Percentiles rank a stretch among this genome's conserved stretches.
Evolutionary conservation across 2,113 vertebrate species (phyloP).

Genomic region (Trichechus manatus): DNA sequence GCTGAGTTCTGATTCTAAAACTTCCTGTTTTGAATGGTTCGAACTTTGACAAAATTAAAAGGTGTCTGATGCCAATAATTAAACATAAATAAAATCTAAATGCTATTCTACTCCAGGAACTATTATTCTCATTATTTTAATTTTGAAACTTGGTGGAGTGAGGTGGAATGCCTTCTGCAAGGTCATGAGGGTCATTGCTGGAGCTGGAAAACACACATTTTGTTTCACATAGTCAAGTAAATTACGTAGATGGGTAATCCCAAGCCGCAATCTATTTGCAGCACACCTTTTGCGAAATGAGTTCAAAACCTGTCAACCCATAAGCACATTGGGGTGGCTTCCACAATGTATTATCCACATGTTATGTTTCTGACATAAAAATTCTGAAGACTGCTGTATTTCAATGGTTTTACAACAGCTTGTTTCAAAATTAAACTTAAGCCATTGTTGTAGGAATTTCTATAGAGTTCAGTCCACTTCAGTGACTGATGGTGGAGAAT

Average conservation of each 20-base stretch:
- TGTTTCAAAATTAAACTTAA: conserved; percentile 20
- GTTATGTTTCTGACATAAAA: rapidly evolving
- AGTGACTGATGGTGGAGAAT: conserved; percentile 40
- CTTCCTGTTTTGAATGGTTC: too few relatives aligned
- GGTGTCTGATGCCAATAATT: not conserved
- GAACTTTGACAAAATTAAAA: not conserved
- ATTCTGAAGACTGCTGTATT: not conserved
- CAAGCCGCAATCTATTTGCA: rapidly evolving
- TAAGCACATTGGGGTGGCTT: rapidly evolving
- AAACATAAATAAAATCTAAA: too few relatives aligned
- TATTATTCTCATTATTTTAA: not conserved
- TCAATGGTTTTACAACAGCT: conserved; percentile 65
- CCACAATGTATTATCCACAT: not conserved
- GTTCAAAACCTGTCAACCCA: rapidly evolving
- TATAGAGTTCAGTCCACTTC: conserved; percentile 40
- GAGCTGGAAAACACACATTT: not conserved
- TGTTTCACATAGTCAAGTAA: rapidly evolving
- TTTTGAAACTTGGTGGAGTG: not conserved
- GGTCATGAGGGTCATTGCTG: rapidly evolving
- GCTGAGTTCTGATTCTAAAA: too few relatives aligned
- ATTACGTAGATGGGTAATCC: rapidly evolving
- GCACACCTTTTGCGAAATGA: rapidly evolving
- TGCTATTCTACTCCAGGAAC: not conserved
- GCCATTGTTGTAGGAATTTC: conserved; percentile 51
- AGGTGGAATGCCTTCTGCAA: not conserved